These are phyloP conservation scores for Tinea pellionella DNA, from an alignment of 2,888 invertebrate genomes.

Conservation along the genomic window DNA sequence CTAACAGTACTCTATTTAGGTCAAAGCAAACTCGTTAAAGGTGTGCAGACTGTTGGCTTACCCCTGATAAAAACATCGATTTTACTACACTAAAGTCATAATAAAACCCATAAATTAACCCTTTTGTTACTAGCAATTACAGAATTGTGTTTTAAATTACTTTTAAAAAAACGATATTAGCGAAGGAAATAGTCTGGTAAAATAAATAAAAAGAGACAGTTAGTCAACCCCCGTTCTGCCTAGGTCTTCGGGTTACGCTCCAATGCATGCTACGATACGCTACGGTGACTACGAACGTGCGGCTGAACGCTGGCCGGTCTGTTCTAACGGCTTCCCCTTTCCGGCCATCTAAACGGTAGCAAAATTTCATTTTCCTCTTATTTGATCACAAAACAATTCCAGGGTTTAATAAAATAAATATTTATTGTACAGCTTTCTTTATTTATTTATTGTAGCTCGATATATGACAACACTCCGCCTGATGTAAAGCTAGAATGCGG, in stretches of 20 bases:
- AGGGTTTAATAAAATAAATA: background rate
- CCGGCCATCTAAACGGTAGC: background rate
- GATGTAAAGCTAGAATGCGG: too few species aligned
- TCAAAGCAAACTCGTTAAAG: slow-evolving; percentile 7
- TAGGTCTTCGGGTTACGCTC: background rate
- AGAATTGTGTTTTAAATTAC: too few species aligned
- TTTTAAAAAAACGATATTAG: too few species aligned
- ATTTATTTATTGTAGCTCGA: background rate
- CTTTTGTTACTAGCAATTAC: background rate
- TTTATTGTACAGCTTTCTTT: too few species aligned
- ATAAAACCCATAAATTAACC: slow-evolving; percentile 15
- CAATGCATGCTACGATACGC: background rate
- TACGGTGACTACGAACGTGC: background rate
- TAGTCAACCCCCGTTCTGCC: background rate
- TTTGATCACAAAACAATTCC: background rate
- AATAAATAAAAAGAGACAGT: background rate
- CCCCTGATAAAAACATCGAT: slow-evolving; percentile 29
- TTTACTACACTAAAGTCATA: slow-evolving; percentile 22
- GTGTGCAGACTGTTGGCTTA: slow-evolving; percentile 1
- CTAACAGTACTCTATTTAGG: background rate
- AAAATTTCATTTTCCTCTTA: background rate
- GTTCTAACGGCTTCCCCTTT: background rate
- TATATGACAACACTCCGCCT: too few species aligned
- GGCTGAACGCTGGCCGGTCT: background rate
- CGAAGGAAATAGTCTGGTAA: too few species aligned